Evolutionary conservation across 1,140 invertebrate species (phyloP).

Genomic region (Aphelenchoides fujianensis): DNA sequence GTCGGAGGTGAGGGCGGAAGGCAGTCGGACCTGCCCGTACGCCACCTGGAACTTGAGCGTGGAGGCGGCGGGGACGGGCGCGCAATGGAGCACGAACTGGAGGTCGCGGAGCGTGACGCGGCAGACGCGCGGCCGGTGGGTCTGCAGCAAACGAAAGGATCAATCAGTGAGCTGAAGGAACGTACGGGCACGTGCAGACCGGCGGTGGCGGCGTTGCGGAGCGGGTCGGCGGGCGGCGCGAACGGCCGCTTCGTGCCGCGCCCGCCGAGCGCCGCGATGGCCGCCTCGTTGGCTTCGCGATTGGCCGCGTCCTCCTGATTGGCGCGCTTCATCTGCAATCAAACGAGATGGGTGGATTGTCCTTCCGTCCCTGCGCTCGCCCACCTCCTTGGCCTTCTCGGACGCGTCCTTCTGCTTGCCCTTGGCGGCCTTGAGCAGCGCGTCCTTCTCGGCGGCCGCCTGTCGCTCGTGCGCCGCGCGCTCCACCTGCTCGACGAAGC

Average conservation of each 20-base stretch:
- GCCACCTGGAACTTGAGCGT: slow-evolving; percentile 6
- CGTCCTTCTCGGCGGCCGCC: slow-evolving; percentile 37
- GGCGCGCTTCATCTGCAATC: slow-evolving; percentile 42
- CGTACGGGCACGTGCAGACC: slow-evolving; percentile 29
- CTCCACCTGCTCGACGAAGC: slow-evolving; percentile 46
- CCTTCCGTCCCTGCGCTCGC: not conserved
- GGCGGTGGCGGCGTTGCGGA: not conserved
- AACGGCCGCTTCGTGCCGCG: slow-evolving; percentile 15
- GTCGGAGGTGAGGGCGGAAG: not conserved
- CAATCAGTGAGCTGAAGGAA: slow-evolving; percentile 12
- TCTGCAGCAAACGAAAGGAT: slow-evolving; percentile 32
- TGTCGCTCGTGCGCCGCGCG: slow-evolving; percentile 24
- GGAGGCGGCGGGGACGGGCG: not conserved
- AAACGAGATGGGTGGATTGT: slow-evolving; percentile 26
- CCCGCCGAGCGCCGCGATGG: slow-evolving; percentile 43
- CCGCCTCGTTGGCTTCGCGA: slow-evolving; percentile 47
- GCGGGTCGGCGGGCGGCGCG: not conserved
- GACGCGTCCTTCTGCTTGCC: slow-evolving; percentile 43
- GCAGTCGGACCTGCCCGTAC: not conserved
- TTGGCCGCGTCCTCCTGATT: slow-evolving; percentile 44
- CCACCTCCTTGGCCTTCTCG: slow-evolving; percentile 46
- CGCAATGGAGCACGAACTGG: slow-evolving; percentile 26
- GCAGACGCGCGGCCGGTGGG: slow-evolving; percentile 37
- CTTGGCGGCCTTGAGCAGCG: slow-evolving; percentile 36
- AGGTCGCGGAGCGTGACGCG: slow-evolving; percentile 49